A percentile compares a stretch with the other conserved stretches of the same genome.
Evolutionary conservation across 2,113 vertebrate genomes (phyloP).

Genomic region (Daboia siamensis): DNA sequence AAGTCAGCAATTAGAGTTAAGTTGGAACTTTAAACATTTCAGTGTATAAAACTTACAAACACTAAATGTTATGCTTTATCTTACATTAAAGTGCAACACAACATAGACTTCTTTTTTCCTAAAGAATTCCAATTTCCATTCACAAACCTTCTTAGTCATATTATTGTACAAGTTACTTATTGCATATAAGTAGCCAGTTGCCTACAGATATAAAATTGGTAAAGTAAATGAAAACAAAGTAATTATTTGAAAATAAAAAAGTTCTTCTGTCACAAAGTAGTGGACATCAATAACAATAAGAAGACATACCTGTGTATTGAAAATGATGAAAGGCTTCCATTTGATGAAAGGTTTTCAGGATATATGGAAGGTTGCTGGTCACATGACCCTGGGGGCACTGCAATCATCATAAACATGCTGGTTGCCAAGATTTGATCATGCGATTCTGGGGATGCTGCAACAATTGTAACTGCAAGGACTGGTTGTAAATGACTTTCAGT

Average conservation of each 20-base stretch:
- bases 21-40: not conserved
- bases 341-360: constrained; percentile 9
- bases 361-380: not conserved
- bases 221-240: not conserved
- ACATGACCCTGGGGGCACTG: not conserved
- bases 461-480: not conserved
- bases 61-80: not conserved
- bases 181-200: not conserved
- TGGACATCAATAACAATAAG: constrained; percentile 24
- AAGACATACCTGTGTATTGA: not conserved
- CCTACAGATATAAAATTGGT: not conserved
- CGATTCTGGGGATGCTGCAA: not conserved
- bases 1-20: not conserved
- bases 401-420: not conserved
- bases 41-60: not conserved
- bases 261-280: constrained; percentile 19
- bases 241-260: not conserved
- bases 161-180: not conserved
- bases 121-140: not conserved
- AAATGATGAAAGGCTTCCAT: not conserved
- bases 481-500: not conserved
- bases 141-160: not conserved
- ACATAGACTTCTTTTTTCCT: not conserved
- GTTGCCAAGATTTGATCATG: not conserved
- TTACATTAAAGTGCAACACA: not conserved